Evolutionary conservation across 2,888 invertebrate species (phyloP), one percentile per base, ranked within the genome.

Genomic region (Xestia sexstrigata): DNA sequence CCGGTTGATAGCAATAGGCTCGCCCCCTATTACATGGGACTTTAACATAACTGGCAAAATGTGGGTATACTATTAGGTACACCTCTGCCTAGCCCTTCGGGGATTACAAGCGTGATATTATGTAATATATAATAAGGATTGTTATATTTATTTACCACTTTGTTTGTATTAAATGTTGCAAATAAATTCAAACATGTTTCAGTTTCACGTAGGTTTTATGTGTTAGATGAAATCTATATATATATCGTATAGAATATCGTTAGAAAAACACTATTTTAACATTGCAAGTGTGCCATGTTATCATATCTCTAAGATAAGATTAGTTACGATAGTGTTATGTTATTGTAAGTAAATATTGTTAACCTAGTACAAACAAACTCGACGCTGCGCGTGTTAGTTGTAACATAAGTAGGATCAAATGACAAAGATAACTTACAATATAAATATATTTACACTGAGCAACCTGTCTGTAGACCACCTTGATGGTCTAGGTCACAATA

Each of bases 311-410:
- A 42, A 42, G 42, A 65, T 65, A 65, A 65, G 65, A 42, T 65
- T 65, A 65, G n/a, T 65, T 42, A n/a, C 42, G 15, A 65, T 60
- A 9, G 17, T 42, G 39, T 65, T 8, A 30, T 62, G 30, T n/a
- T 65, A 65, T 42, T 42, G n/a, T 65, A 65, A 65, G 65, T 65
- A 65, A 65, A 65, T 65, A 63, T 13, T 52, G 13, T 11, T 63
- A 39, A 5, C 11, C 13, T 6, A 62, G 62, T 63, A 23, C 62
- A 11, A 9, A 62, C 62, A 62, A 39, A 39, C 7, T n/a, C 39
- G 13, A 63, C 63, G n/a, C 5, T 39, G 1, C 23, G 39, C 2
- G 3, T 65, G 42, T n/a, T 8, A 42, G 39, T 39, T 65, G 63
- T 62, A 62, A 62, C 39, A 0, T 63, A 39, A 20, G 23, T 35